A percentile compares a stretch with the other conserved stretches of the same genome.
phyloP scores from a whole-genome alignment of 2,888 invertebrate genomes.

The Dascillus cervinus region DNA sequence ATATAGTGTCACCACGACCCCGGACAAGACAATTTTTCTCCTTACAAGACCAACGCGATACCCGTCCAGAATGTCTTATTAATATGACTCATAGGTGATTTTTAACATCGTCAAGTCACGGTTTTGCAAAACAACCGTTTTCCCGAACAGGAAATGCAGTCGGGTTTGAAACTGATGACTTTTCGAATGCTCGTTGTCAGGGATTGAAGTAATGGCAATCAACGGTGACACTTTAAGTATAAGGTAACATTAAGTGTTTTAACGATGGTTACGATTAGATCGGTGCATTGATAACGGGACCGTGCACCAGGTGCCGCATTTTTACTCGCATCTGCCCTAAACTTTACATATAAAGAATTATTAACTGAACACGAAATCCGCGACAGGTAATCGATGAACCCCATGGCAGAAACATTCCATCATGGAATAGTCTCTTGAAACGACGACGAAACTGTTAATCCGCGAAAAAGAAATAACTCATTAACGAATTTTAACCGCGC shows the following conservation, averaged over 20 bases:
- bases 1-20: conserved; percentile 26
- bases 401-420: no score
- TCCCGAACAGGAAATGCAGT: conserved; percentile 14
- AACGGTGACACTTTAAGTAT: conserved; percentile 27
- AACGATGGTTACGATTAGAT: conserved; percentile 33
- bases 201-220: conserved; percentile 17
- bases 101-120: no score
- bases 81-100: conserved; percentile 17
- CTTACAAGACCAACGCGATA: conserved; percentile 29
- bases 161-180: conserved; percentile 8
- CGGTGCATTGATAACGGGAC: conserved; percentile 33
- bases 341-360: no score
- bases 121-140: no score
- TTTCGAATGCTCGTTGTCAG: conserved; percentile 3
- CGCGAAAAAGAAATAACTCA: no score
- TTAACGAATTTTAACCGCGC: conserved; percentile 28
- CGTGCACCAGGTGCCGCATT: conserved; percentile 33
- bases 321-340: conserved; percentile 28
- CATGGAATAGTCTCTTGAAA: no score
- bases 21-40: conserved; percentile 25
- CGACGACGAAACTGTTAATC: no score
- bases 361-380: no score
- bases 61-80: conserved; percentile 36
- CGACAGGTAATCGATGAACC: no score
- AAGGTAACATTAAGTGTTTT: conserved; percentile 31